These are phyloP conservation scores for Enhydra lutris DNA, from an alignment of 2,113 vertebrate species.

Conservation along the genomic window DNA sequence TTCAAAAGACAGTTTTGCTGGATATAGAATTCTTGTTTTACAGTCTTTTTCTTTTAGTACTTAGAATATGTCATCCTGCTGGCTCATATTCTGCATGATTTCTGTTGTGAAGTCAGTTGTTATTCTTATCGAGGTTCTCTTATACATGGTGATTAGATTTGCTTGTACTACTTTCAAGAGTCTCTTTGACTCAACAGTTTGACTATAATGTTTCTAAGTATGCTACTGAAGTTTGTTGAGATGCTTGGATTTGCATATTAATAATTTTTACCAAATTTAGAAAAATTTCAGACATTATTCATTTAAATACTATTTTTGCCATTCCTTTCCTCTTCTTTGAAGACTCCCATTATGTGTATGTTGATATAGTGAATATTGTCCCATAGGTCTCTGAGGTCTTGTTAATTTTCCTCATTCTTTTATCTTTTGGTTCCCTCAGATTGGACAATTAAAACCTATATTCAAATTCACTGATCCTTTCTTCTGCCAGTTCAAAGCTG, in stretches of 20 bases:
- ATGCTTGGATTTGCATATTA: background rate
- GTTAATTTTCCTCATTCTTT: background rate
- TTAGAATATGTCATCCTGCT: background rate
- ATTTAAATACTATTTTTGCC: background rate
- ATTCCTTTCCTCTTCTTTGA: background rate
- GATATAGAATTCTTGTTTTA: background rate
- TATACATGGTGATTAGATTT: background rate
- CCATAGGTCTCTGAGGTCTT: background rate
- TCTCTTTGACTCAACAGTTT: background rate
- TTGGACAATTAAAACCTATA: background rate
- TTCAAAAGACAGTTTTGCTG: background rate
- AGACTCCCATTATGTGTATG: background rate
- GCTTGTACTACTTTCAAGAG: background rate
- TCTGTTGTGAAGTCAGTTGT: background rate
- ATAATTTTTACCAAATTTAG: background rate
- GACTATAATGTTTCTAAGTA: background rate
- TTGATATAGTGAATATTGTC: background rate
- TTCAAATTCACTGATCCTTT: background rate
- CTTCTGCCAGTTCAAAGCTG: background rate
- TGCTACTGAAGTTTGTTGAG: background rate
- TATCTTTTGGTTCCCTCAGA: background rate
- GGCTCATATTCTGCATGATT: background rate
- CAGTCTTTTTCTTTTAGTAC: background rate
- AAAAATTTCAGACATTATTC: background rate
- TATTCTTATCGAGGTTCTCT: background rate